These are phyloP conservation scores for Oryzias woworae DNA, from an alignment of 2,113 vertebrate species.

Conservation along the genomic window DNA sequence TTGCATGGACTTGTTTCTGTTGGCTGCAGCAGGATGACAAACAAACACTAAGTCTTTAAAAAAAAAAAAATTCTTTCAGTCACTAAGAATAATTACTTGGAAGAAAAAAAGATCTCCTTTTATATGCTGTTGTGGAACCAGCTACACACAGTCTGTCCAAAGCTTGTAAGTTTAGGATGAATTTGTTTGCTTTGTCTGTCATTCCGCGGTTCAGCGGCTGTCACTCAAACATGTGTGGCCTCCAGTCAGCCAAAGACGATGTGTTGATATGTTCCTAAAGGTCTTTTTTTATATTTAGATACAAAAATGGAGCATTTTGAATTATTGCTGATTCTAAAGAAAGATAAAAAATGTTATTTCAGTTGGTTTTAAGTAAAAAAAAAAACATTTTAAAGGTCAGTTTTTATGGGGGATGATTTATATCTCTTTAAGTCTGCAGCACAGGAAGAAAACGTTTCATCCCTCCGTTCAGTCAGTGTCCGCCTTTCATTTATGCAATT, in stretches of 20 bases:
- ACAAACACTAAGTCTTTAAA: no score
- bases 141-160: neutral
- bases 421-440: no score
- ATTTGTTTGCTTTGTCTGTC: slow-evolving; percentile 15
- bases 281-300: neutral
- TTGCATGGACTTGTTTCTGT: no score
- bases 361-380: neutral
- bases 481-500: neutral
- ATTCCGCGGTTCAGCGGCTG: slow-evolving; percentile 2
- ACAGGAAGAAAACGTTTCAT: neutral
- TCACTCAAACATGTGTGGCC: slow-evolving; percentile 6
- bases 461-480: neutral
- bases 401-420: no score
- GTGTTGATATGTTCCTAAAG: slow-evolving; percentile 3
- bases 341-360: neutral
- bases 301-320: neutral
- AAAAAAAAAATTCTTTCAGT: no score
- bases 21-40: no score
- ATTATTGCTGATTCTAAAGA: neutral
- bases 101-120: neutral
- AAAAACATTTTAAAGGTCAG: neutral
- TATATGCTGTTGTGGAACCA: neutral
- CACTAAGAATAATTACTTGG: neutral
- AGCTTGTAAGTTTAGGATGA: neutral
- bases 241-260: neutral